Base-by-base conservation (phyloP, 2,888 invertebrate species). In the Cantharis lateralis region DNA sequence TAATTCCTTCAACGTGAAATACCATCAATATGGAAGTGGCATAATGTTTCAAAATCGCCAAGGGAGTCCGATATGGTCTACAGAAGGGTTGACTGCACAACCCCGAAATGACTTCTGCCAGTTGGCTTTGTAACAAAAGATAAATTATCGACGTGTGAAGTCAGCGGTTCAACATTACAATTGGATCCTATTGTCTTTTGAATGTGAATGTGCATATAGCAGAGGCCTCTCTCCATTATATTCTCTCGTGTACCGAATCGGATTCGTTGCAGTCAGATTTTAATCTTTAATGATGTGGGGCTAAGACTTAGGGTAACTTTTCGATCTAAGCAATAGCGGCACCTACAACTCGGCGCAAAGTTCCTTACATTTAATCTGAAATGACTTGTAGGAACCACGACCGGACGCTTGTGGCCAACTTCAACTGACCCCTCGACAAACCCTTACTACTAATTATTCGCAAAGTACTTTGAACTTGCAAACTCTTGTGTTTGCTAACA, bases 51-150 rank as follows among this genome's bases (percentile, higher is more conserved):
- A 72, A 75, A 70, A 68, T 72, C 75, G 70, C 70, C 72, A 61
- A 75, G 78, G 78, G 78, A 78, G 72, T 75, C 70, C 28, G 62
- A 66, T 72, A 28, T 26, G 62, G 73, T 62, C 68, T 20, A 68
- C 70, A 66, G 74, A 74, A 75, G 75, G 75, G 78, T 74, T 77
- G 76, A 78, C 70, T 76, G 78, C 76, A 71, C 79, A 78, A 76
- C 81, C 81, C 82, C 76, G 78, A 81, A 82, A 82, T 81, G 84
- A 84, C 84, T 84, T 84, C 81, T 84, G 84, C 84, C 85, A 84
- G 82, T 83, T 83, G 84, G 83, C 82, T 81, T 84, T 82, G 84
- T 83, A 85, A 86, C 85, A 85, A 85, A 85, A 84, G 85, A 84
- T 84, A 83, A 85, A 85, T 86, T 84, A 84, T 82, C 81, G 75